phyloP scores from a whole-genome alignment of 2,113 vertebrate species.

The Psophia crepitans region DNA sequence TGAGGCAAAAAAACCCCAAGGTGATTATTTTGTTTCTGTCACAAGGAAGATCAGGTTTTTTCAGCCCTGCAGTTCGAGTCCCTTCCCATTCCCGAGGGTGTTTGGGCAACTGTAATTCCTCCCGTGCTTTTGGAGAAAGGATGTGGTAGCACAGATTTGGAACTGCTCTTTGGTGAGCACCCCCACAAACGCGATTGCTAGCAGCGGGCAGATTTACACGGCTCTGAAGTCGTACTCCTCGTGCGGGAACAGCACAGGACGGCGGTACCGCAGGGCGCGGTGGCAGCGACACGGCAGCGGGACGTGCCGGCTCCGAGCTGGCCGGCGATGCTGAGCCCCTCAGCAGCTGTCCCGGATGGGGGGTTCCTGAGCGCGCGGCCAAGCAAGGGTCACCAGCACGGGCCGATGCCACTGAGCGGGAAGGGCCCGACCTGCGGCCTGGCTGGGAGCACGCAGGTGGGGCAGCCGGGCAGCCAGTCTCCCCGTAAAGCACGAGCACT shows the following conservation, averaged over 20 bases:
- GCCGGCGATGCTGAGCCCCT: fast-evolving
- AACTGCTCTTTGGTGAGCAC: background rate
- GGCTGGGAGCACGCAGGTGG: too few relatives aligned
- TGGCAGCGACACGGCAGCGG: background rate
- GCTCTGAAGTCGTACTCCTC: background rate
- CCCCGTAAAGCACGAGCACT: too few relatives aligned
- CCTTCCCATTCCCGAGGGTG: background rate
- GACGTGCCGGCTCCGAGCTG: background rate
- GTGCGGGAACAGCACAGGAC: background rate
- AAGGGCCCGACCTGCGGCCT: too few relatives aligned
- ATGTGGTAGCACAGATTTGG: too few relatives aligned
- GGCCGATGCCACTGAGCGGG: too few relatives aligned
- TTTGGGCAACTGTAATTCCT: background rate
- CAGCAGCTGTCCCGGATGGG: fast-evolving
- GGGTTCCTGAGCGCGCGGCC: background rate
- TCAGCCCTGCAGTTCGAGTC: background rate
- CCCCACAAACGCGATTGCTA: fast-evolving
- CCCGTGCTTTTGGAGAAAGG: background rate
- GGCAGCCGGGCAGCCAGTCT: too few relatives aligned
- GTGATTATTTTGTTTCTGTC: background rate
- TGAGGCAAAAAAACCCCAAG: too few relatives aligned
- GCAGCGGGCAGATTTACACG: fast-evolving
- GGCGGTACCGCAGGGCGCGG: fast-evolving
- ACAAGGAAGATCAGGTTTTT: too few relatives aligned
- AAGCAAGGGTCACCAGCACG: too few relatives aligned